Conservation (phyloP, 2,113 vertebrate species). For the Stercorarius parasiticus region DNA sequence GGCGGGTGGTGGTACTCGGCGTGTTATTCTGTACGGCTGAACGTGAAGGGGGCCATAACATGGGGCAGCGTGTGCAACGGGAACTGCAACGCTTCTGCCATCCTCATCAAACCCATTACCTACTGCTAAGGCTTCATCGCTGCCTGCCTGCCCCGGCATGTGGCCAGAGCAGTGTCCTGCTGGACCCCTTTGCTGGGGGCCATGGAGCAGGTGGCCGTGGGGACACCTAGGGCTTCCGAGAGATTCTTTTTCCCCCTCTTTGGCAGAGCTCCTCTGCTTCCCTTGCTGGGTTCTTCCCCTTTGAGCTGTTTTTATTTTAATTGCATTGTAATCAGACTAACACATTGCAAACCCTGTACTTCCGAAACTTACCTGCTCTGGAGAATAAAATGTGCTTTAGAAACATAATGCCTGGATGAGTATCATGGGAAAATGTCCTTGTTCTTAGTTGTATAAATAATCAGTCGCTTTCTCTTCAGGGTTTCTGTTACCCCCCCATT, state of each 20-base stretch:
- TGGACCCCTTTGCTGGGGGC: neutral
- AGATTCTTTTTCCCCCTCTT: neutral
- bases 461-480: neutral
- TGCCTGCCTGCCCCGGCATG: neutral
- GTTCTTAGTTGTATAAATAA: neutral
- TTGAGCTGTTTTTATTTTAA: neutral
- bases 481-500: neutral
- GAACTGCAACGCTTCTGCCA: neutral
- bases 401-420: neutral
- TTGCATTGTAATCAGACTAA: neutral
- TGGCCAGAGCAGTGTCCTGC: too few relatives aligned
- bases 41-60: neutral
- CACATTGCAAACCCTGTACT: neutral
- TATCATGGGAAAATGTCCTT: neutral
- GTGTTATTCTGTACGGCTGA: neutral
- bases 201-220: accelerated
- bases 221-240: neutral
- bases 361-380: neutral
- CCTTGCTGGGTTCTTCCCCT: neutral
- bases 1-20: slow-evolving; percentile 39
- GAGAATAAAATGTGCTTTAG: neutral
- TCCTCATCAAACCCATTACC: neutral
- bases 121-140: neutral
- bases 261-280: neutral
- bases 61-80: neutral